Percentiles rank a stretch among this genome's conserved stretches.
phyloP scores from a whole-genome alignment of 2,888 invertebrate genomes.

The Kryphioiulus occultus region DNA sequence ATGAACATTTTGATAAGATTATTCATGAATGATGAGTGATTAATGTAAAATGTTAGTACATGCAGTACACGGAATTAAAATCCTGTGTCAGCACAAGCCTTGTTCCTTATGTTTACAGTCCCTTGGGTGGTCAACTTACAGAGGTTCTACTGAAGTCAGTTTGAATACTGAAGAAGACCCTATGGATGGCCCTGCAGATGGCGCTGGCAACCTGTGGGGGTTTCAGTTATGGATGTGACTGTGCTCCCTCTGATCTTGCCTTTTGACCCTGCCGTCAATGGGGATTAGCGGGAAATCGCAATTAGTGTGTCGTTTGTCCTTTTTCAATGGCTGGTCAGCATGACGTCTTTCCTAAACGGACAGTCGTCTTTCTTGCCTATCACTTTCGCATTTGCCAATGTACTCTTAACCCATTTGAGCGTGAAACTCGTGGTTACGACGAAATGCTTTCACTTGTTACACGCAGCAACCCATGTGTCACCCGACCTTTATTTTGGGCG shows the following conservation, averaged over 20 bases:
- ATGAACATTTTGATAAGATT: too few relatives aligned
- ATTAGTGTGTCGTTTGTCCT: background rate
- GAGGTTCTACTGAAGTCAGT: too few relatives aligned
- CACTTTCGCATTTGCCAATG: background rate
- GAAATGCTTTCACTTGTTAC: background rate
- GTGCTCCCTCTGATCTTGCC: background rate
- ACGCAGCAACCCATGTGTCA: slow-evolving; percentile 5
- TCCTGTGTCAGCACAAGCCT: too few relatives aligned
- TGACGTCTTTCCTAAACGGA: background rate
- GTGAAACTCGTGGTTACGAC: background rate
- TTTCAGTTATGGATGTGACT: too few relatives aligned
- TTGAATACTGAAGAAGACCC: too few relatives aligned
- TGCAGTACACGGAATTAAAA: too few relatives aligned
- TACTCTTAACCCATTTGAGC: background rate
- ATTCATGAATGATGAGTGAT: too few relatives aligned
- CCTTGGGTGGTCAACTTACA: too few relatives aligned
- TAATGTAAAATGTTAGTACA: too few relatives aligned
- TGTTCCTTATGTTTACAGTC: too few relatives aligned
- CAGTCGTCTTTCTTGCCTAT: background rate
- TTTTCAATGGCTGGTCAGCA: background rate
- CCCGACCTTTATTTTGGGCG: background rate
- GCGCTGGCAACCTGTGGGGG: background rate
- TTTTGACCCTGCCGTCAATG: background rate
- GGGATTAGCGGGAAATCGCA: background rate
- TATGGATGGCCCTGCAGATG: background rate